Percentiles rank a stretch among this genome's conserved stretches.
phyloP scores from a whole-genome alignment of 1,140 invertebrate species.

The Ditylenchus dipsaci region DNA sequence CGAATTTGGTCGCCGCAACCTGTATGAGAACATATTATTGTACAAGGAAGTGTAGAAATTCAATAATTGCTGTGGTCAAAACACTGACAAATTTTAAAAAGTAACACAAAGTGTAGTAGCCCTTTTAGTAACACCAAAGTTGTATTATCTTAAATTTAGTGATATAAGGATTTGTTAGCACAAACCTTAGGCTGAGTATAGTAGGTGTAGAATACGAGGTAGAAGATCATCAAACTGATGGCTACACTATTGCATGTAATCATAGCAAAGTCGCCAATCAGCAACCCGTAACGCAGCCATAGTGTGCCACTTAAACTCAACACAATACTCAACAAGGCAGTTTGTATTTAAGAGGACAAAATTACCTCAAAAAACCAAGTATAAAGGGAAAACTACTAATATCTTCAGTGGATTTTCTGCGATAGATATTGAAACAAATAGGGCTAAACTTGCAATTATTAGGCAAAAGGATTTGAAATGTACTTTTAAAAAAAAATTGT shows the following conservation, averaged over 20 bases:
- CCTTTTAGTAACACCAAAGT: no score
- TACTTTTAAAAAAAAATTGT: slow-evolving; percentile 41
- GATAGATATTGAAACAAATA: slow-evolving; percentile 24
- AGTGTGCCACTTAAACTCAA: neutral
- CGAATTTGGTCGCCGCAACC: no score
- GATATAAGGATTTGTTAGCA: slow-evolving; percentile 24
- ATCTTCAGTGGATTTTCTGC: slow-evolving; percentile 34
- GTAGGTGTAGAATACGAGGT: slow-evolving; percentile 41
- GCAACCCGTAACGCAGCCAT: slow-evolving; percentile 47
- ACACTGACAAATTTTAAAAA: no score
- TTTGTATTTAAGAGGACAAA: neutral
- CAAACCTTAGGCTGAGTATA: slow-evolving; percentile 40
- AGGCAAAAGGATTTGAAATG: slow-evolving; percentile 17
- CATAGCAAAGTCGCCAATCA: slow-evolving; percentile 42
- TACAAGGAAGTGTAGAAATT: no score
- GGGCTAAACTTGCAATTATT: no score
- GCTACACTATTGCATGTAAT: slow-evolving; percentile 46
- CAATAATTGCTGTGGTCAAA: no score
- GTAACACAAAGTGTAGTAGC: no score
- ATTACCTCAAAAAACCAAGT: slow-evolving; percentile 33
- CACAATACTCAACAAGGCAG: neutral
- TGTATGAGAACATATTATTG: no score
- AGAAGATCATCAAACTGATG: slow-evolving; percentile 29
- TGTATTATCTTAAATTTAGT: no score
- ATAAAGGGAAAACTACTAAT: slow-evolving; percentile 42